phyloP scores from a whole-genome alignment of 2,113 vertebrate species.

The Callaeas wilsoni region DNA sequence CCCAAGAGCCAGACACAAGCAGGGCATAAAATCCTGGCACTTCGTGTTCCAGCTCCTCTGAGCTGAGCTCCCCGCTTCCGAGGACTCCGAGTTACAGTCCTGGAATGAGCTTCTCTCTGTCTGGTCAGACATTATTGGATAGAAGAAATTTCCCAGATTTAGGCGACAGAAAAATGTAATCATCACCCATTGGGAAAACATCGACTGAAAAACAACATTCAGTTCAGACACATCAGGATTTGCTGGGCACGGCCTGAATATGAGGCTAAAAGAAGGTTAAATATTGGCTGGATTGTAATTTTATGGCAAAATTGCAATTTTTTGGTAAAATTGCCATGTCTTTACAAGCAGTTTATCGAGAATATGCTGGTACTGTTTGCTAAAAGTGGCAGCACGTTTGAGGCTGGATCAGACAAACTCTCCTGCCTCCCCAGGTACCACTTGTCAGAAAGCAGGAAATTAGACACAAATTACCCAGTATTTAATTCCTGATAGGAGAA shows the following conservation, averaged over 20 bases:
- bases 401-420: neutral
- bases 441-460: neutral
- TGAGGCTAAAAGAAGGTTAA: slow-evolving; percentile 2
- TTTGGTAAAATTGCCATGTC: neutral
- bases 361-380: neutral
- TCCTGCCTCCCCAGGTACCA: neutral
- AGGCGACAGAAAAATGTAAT: neutral
- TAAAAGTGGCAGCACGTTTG: neutral
- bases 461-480: neutral
- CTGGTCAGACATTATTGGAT: neutral
- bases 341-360: neutral
- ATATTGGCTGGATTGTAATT: neutral
- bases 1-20: neutral
- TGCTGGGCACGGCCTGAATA: neutral
- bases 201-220: neutral
- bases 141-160: neutral
- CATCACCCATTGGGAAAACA: neutral
- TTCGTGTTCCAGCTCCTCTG: neutral
- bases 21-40: neutral
- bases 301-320: neutral
- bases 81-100: neutral
- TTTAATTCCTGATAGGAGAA: neutral
- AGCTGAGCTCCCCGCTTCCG: neutral
- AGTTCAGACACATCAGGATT: neutral
- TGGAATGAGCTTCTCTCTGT: neutral